phyloP scores from a whole-genome alignment of 2,888 invertebrate genomes.

The Pterostichus madidus region DNA sequence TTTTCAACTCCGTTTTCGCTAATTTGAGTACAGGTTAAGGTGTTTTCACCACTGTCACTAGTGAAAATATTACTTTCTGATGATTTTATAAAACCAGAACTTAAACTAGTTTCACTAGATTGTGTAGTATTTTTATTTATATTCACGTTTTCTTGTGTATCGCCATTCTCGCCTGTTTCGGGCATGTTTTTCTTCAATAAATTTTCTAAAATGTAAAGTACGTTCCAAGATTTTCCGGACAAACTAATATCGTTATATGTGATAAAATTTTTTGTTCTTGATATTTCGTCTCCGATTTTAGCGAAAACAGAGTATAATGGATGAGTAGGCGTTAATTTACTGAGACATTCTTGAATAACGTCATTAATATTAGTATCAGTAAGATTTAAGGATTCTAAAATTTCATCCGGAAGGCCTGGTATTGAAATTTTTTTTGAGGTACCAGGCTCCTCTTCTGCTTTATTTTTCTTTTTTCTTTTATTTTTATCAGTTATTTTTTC shows the following conservation, averaged over 20 bases:
- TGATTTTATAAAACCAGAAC: neutral
- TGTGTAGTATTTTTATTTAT: neutral
- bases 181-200: constrained; percentile 41
- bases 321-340: constrained; percentile 6
- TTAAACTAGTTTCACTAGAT: neutral
- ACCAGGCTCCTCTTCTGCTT: neutral
- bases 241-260: constrained; percentile 53
- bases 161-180: constrained; percentile 1
- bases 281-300: constrained; percentile 46
- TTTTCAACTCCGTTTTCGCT: neutral
- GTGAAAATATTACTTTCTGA: neutral
- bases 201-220: constrained; percentile 49
- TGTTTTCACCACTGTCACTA: neutral
- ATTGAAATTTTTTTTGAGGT: constrained; percentile 3
- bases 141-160: constrained; percentile 8
- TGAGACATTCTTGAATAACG: constrained; percentile 18
- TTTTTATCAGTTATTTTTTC: constrained; percentile 10
- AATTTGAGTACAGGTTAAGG: neutral
- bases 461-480: neutral
- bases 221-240: constrained; percentile 57
- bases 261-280: constrained; percentile 47
- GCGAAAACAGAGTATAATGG: constrained; percentile 35
- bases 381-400: constrained; percentile 23
- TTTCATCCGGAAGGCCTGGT: constrained; percentile 35
- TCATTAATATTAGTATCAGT: constrained; percentile 21